A percentile compares a stretch with the other conserved stretches of the same genome.
These are phyloP conservation scores for Macrobrachium rosenbergii DNA, from an alignment of 1,140 invertebrate species.

Conservation along the genomic window DNA sequence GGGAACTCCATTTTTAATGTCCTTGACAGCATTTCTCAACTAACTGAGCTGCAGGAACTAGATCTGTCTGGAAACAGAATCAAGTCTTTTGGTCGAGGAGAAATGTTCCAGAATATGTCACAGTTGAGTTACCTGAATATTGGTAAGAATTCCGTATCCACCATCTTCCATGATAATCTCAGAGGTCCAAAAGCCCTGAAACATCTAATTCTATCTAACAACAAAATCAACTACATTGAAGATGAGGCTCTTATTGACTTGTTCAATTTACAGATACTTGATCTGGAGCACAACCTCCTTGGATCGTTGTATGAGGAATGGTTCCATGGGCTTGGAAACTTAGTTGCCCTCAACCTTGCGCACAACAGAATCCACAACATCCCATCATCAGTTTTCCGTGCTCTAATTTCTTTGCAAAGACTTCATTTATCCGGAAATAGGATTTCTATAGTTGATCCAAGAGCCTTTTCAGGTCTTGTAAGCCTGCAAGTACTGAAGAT, in stretches of 20 bases:
- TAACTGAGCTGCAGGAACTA: slow-evolving; percentile 59
- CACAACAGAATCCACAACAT: slow-evolving; percentile 68
- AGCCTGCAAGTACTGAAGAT: slow-evolving; percentile 66
- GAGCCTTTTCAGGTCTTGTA: slow-evolving; percentile 68
- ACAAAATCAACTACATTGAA: slow-evolving; percentile 67
- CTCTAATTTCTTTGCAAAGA: slow-evolving; percentile 61
- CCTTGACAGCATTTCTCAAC: slow-evolving; percentile 40
- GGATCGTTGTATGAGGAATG: slow-evolving; percentile 68
- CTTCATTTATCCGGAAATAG: slow-evolving; percentile 67
- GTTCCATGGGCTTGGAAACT: slow-evolving; percentile 66
- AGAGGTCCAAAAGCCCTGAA: slow-evolving; percentile 65
- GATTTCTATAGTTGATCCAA: slow-evolving; percentile 66
- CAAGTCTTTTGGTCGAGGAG: slow-evolving; percentile 67
- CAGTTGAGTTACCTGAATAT: slow-evolving; percentile 66
- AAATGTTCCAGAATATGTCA: slow-evolving; percentile 67
- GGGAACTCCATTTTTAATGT: slow-evolving; percentile 61
- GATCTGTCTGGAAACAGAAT: slow-evolving; percentile 68
- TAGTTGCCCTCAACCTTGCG: slow-evolving; percentile 66
- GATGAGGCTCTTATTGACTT: slow-evolving; percentile 66
- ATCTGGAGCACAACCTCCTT: slow-evolving; percentile 67
- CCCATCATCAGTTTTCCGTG: slow-evolving; percentile 67
- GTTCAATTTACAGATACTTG: slow-evolving; percentile 58
- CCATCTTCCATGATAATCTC: slow-evolving; percentile 67
- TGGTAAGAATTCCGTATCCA: slow-evolving; percentile 67
- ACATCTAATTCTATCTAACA: slow-evolving; percentile 67